Evolutionary conservation across 30 jellyfish, hydroid and myxozoan species (phyloP), one percentile per base, ranked within the genome.

Genomic region (Nemopilema nomurai): DNA sequence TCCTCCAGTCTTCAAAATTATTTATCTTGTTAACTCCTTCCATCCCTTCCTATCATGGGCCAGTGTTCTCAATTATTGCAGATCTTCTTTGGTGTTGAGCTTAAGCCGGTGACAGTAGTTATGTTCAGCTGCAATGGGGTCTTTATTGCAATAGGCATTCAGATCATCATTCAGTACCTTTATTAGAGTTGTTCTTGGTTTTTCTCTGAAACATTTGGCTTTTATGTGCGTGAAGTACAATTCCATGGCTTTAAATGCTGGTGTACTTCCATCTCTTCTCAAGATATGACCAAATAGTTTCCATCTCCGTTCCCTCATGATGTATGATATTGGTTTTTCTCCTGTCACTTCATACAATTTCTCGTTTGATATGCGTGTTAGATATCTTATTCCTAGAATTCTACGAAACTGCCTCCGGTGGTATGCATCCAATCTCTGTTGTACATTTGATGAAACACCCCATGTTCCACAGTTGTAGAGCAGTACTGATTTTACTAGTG

Each of bases 391-490:
- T 69, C 90, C 82, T 18, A 62, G 26, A 23, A 78, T 53, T 78
- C 79, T 78, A 18, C 88, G 26, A 22, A 78, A 51, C 80, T 78
- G 88, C 65, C 78, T 78, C 28, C 88, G 28, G 65, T 51, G 72
- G 49, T 23, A 81, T 21, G 73, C 71, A 71, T 83, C 76, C 64
- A 83, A 63, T 63, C 76, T 83, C 74, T 71, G 49, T 57, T 83
- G 84, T n/a, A 32, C 78, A 27, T 71, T 83, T 18, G 33, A 28
- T 18, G 76, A 51, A 18, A 71, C 85, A 0, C 90, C 90, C 82
- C 90, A 81, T 33, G 90, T 66, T 69, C 90, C 83, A 57, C 82
- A 81, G 83, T 81, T 81, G 75, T n/a, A 81, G 63, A 81, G 90
- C 72, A 66, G 75, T 69, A 81, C 70, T 30, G 83, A 64, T 66